Conservation (phyloP, 1,140 invertebrate genomes). For the Bombyx mori region DNA sequence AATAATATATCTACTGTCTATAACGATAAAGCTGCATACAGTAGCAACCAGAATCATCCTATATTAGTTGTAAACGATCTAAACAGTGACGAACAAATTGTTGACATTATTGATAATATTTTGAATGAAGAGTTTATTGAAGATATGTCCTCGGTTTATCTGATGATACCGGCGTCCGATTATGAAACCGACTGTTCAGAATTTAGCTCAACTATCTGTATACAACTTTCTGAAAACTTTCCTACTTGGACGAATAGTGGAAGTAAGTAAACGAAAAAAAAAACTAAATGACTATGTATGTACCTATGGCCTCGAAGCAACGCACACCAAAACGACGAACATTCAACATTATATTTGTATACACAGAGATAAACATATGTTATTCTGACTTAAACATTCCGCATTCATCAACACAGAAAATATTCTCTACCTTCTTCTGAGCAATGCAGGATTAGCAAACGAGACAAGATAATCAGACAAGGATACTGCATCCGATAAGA, state of each 20-base stretch:
- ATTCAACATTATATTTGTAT: conserved; percentile 2
- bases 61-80: conserved; percentile 13
- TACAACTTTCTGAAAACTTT: conserved; percentile 23
- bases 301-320: not conserved
- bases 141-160: conserved; percentile 21
- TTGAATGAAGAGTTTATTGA: conserved; percentile 9
- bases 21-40: no score
- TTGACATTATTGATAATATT: conserved; percentile 16
- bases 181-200: conserved; percentile 5
- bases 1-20: no score
- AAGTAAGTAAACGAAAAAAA: conserved; percentile 5
- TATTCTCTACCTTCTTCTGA: no score
- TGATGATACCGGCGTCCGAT: conserved; percentile 24
- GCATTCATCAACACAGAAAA: no score
- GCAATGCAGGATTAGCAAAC: no score
- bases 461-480: no score
- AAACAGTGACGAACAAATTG: conserved; percentile 13
- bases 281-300: conserved; percentile 11
- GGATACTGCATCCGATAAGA: no score
- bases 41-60: not conserved
- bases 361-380: conserved; percentile 3
- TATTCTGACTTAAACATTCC: no score
- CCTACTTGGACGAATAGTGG: conserved; percentile 10
- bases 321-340: not conserved
- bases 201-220: conserved; percentile 24